These are phyloP conservation scores for Coenonympha arcania DNA, from an alignment of 2,888 invertebrate species.

Conservation along the genomic window DNA sequence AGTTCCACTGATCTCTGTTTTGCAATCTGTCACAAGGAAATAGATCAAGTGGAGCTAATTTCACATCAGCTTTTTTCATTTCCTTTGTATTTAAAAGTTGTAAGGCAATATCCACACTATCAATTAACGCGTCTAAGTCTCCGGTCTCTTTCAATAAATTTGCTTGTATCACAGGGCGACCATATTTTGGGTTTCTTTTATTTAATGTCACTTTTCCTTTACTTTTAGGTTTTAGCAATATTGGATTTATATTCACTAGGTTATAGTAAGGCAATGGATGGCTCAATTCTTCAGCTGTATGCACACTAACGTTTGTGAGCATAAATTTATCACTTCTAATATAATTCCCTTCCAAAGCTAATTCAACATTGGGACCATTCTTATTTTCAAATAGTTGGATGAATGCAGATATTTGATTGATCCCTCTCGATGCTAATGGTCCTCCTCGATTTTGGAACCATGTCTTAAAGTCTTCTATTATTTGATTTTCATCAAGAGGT, in stretches of 20 bases:
- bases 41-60: conserved; percentile 60
- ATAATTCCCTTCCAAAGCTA: conserved; percentile 61
- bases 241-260: conserved; percentile 59
- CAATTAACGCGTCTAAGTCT: conserved; percentile 61
- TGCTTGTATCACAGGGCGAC: conserved; percentile 63
- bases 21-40: conserved; percentile 62
- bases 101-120: conserved; percentile 64
- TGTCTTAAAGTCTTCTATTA: conserved; percentile 61
- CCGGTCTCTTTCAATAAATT: conserved; percentile 64
- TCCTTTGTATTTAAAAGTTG: conserved; percentile 64
- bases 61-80: conserved; percentile 61
- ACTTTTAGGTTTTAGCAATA: conserved; percentile 61
- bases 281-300: conserved; percentile 56
- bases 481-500: conserved; percentile 47
- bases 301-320: conserved; percentile 61
- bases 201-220: conserved; percentile 60
- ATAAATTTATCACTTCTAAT: conserved; percentile 67
- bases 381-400: conserved; percentile 62
- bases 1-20: conserved; percentile 68
- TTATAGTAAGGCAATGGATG: conserved; percentile 64
- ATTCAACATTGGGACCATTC: conserved; percentile 62
- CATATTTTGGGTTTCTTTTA: conserved; percentile 64
- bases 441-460: conserved; percentile 64
- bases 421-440: conserved; percentile 60
- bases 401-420: conserved; percentile 64